Evolutionary conservation across 2,797 vertebrate genomes (phyloP).

Genomic region (Anabacerthia variegaticeps): DNA sequence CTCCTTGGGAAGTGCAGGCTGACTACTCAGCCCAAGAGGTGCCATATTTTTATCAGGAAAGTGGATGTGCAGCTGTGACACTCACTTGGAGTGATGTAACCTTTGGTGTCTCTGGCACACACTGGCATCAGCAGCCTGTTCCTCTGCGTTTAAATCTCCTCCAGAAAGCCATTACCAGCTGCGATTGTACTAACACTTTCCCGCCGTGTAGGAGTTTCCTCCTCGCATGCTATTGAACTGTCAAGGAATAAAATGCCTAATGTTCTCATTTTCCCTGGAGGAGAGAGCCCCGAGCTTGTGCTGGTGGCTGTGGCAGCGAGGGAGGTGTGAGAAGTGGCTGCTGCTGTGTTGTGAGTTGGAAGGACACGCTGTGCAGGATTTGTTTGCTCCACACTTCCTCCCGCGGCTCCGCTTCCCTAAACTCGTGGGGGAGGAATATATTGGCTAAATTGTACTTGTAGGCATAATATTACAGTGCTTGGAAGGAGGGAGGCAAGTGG

Average conservation of each 20-base stretch:
- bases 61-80: background rate
- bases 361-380: background rate
- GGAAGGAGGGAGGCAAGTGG: background rate
- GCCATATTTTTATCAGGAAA: background rate
- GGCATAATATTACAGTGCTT: constrained; percentile 1
- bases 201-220: constrained; percentile 35
- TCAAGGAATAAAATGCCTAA: background rate
- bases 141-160: background rate
- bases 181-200: constrained; percentile 35
- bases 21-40: background rate
- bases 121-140: background rate
- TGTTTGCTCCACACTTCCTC: constrained; percentile 52
- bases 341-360: background rate
- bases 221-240: background rate
- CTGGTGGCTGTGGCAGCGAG: background rate
- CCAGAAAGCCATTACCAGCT: background rate
- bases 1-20: background rate
- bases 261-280: background rate
- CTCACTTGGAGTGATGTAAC: background rate
- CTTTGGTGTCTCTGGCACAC: background rate
- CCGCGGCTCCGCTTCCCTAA: background rate
- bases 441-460: constrained; percentile 1
- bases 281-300: background rate
- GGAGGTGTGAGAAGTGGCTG: background rate
- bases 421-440: constrained; percentile 46